Conservation (phyloP, 2,888 invertebrate genomes). For the Heliconius charithonia region DNA sequence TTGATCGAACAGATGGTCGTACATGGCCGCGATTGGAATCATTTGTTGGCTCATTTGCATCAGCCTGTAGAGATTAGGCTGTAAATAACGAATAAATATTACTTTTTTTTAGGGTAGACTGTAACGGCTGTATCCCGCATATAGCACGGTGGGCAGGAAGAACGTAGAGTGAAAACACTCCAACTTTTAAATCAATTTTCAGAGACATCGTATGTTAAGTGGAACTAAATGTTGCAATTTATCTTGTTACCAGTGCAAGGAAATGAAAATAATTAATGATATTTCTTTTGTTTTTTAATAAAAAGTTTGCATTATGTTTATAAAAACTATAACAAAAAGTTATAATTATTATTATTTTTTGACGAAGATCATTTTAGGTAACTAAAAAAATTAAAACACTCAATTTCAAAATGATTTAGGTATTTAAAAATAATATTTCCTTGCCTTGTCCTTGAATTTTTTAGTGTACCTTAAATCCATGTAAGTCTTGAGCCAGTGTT, state of each 20-base stretch:
- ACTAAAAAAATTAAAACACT: neutral
- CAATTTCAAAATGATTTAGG: neutral
- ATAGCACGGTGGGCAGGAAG: neutral
- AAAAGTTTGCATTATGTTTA: neutral
- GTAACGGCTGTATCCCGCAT: neutral
- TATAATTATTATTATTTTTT: no score
- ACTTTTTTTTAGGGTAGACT: neutral
- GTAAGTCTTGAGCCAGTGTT: conserved; percentile 90
- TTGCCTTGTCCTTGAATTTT: neutral
- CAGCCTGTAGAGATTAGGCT: conserved; percentile 94
- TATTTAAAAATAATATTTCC: no score
- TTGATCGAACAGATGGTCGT: conserved; percentile 91
- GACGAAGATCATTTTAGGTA: neutral
- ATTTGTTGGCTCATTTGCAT: conserved; percentile 94
- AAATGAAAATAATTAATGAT: neutral
- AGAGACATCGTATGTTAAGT: neutral
- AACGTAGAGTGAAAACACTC: neutral
- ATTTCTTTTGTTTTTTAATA: neutral
- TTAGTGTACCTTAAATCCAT: conserved; percentile 89
- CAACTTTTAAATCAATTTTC: neutral
- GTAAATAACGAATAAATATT: conserved; percentile 51
- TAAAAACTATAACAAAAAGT: neutral
- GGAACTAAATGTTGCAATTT: neutral
- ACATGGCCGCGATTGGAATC: conserved; percentile 91
- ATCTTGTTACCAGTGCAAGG: neutral